Evolutionary conservation across 1,140 invertebrate genomes (phyloP), one percentile per base, ranked within the genome.

Genomic region (Danaus melanippus): DNA sequence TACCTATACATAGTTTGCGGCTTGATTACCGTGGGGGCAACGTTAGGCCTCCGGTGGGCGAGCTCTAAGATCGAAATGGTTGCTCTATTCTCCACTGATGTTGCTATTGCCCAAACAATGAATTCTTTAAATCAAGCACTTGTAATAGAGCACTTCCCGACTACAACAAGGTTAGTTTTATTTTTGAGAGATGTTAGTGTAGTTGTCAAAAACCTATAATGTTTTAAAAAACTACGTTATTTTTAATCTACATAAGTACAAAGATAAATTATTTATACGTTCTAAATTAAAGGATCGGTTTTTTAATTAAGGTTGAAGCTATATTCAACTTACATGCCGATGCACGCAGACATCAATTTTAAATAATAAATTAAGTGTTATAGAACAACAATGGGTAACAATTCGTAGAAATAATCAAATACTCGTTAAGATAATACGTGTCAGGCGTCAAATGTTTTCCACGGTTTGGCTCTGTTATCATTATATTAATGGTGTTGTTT

Each of bases 71-170:
- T 53, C 9, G 50, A 59, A 3, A 71, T 82, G 49, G 73, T 82
- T 1, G 60, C 69, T 0, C 63, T 89, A 2, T 87, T 87, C 39
- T 82, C 88, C 21, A 42, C 82, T 6, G 83, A 79, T 10, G 62
- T 84, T 6, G 79, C 87, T 21, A 60, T 89, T 40, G 69, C 76
- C 8, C 76, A 80, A 39, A 76, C 76, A 1, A 76, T 76, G 53
- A 68, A 79, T 9, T 85, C 81, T 57, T 61, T 88, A 8, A 64
- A 85, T 10, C 67, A 89, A 21, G 80, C 76, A 3, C 67, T 83
- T 11, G 78, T 82, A 0, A 78, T 89, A 2, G 79, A 89, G 15
- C 53, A 88, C 8, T 89, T 89, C 43, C 89, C 89, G 10, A 90
- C 89, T 0, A 75, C 76, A n/a, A 69, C 85, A 8, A 87, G 88